Evolutionary conservation across 2,113 vertebrate species (phyloP).

Genomic region (Chloropsis hardwickii): DNA sequence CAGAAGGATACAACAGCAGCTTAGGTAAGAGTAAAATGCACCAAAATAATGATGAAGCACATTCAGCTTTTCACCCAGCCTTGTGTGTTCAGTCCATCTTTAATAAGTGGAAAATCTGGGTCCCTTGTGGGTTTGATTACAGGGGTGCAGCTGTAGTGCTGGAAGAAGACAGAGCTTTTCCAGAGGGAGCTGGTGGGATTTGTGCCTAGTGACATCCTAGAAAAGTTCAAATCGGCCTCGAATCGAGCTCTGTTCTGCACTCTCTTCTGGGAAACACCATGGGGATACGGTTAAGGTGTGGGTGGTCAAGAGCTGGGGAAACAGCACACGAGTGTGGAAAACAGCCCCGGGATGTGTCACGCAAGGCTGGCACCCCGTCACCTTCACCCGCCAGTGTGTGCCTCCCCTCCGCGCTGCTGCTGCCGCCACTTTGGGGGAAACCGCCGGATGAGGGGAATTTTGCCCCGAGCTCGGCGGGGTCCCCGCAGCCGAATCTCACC

Average conservation of each 20-base stretch:
- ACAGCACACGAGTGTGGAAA: fast-evolving
- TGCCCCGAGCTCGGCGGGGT: fast-evolving
- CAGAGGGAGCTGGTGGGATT: not conserved
- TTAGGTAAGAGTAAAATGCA: not conserved
- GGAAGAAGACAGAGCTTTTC: not conserved
- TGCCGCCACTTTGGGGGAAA: not conserved
- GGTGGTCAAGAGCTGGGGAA: not conserved
- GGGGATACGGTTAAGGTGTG: fast-evolving
- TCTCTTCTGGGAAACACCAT: not conserved
- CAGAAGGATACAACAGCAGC: not conserved
- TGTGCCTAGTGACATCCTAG: not conserved
- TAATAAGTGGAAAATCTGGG: not conserved
- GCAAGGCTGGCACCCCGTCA: not conserved
- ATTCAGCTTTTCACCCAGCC: not conserved
- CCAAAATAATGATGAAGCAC: not conserved
- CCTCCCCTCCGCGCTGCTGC: not conserved
- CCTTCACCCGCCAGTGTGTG: fast-evolving
- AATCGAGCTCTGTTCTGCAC: fast-evolving
- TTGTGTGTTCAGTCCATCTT: not conserved
- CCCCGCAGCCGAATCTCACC: fast-evolving
- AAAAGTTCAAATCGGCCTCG: not conserved
- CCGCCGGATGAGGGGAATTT: fast-evolving
- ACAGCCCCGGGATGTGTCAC: fast-evolving
- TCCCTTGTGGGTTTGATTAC: not conserved
- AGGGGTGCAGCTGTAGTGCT: not conserved